Conservation (phyloP, 2,888 invertebrate genomes). For the Orgyia antiqua region DNA sequence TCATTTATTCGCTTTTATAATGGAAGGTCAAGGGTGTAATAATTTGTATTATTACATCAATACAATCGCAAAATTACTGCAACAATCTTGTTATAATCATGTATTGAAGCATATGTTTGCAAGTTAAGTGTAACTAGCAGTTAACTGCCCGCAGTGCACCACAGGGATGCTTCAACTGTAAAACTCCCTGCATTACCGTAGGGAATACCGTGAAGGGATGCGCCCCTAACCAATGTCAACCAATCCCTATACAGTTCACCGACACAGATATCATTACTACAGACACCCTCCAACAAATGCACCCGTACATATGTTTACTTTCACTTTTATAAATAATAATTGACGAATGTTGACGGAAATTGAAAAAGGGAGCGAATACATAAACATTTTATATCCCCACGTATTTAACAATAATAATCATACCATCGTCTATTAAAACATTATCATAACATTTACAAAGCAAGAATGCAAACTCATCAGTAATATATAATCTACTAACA, state of each 20-base stretch:
- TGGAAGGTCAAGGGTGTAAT: slow-evolving; percentile 31
- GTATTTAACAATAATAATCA: slow-evolving; percentile 5
- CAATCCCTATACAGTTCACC: slow-evolving; percentile 48
- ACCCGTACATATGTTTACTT: slow-evolving; percentile 67
- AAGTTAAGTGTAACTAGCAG: slow-evolving; percentile 42
- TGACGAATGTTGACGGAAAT: slow-evolving; percentile 49
- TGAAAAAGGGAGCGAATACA: slow-evolving; percentile 49
- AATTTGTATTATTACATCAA: slow-evolving; percentile 24
- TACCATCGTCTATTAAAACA: slow-evolving; percentile 8
- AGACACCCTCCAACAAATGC: slow-evolving; percentile 48
- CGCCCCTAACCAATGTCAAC: slow-evolving; percentile 46
- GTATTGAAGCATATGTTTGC: slow-evolving; percentile 34
- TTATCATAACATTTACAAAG: slow-evolving; percentile 44
- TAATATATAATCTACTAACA: slow-evolving; percentile 58
- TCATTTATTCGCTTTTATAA: slow-evolving; percentile 25
- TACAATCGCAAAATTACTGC: not conserved
- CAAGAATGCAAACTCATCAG: slow-evolving; percentile 58
- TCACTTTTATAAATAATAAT: slow-evolving; percentile 70
- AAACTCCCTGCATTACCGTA: slow-evolving; percentile 23
- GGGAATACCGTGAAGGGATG: slow-evolving; percentile 49
- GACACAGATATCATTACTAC: slow-evolving; percentile 47
- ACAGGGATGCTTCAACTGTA: slow-evolving; percentile 34
- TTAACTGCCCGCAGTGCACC: slow-evolving; percentile 57
- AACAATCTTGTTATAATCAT: not conserved
- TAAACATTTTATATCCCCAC: slow-evolving; percentile 6